A percentile compares a stretch with the other conserved stretches of the same genome.
phyloP scores from a whole-genome alignment of 2,113 vertebrate genomes.

The Apodemus speciosus region DNA sequence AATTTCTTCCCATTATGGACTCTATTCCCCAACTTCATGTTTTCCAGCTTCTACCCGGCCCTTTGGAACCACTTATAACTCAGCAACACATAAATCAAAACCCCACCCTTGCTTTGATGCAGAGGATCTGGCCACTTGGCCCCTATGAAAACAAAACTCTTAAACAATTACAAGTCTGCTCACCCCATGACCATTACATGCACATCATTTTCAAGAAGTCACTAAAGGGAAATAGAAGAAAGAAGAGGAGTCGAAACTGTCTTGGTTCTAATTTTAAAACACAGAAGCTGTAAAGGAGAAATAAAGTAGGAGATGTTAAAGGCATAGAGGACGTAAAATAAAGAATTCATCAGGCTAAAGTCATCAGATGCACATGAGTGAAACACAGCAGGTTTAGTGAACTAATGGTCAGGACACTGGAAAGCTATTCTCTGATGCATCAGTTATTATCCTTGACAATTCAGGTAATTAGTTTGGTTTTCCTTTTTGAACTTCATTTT shows the following conservation, averaged over 20 bases:
- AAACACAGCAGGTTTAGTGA: neutral
- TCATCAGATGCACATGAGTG: neutral
- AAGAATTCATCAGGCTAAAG: neutral
- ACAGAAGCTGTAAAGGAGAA: neutral
- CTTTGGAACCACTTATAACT: conserved; percentile 8
- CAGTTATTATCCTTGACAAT: neutral
- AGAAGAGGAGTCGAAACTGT: neutral
- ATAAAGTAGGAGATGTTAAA: neutral
- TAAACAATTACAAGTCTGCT: neutral
- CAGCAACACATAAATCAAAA: neutral
- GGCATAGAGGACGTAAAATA: neutral
- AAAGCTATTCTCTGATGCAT: neutral
- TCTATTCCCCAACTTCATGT: neutral
- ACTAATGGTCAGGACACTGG: neutral
- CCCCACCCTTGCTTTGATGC: neutral
- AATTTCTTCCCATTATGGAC: neutral
- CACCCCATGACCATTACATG: neutral
- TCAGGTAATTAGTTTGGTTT: neutral
- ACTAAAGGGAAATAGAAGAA: neutral
- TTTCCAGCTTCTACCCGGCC: neutral
- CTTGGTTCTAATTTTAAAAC: neutral
- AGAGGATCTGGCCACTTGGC: neutral
- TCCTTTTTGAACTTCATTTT: neutral
- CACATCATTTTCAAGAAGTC: neutral
- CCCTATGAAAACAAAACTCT: neutral